Evolutionary conservation across 1,140 invertebrate species (phyloP), one percentile per base, ranked within the genome.

Genomic region (Manduca sexta): DNA sequence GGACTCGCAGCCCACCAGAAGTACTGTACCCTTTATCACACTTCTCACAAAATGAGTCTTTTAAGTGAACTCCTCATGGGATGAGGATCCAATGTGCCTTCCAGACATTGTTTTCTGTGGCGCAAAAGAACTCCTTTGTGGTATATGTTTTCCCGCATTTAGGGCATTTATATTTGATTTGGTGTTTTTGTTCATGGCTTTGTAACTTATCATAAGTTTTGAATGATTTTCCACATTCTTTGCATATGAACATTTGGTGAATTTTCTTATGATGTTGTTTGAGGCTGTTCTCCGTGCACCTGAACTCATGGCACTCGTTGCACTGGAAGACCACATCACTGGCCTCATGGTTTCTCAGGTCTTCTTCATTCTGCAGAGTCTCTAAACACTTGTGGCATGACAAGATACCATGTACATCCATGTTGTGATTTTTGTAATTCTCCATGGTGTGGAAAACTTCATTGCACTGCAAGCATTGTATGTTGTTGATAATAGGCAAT

Each of bases 1-100:
- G 81, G 0, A 84, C 81, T 44, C 78, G 45, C 5, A 82, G 45
- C 2, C 78, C 78, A 10, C 78, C 76, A 3, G 65, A 56, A 4
- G 78, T 81, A 41, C 75, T 77, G 35, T 82, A 84, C 0, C 66
- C 70, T 50, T 84, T 84, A 1, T 66, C 65, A 68, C 81, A 84
- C 45, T 77, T 69, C 6, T 73, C 53, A 64, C 80, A 84, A 34
- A 52, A 50, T 62, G 69, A 14, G 56, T 58, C 42, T 71, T 77
- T 60, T 42, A 49, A 76, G 66, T 31, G 50, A 64, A 53, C 64
- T 79, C 37, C 81, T 64, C 40, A 64, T 64, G 8, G 81, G 78
- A 56, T 82, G 78, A 3, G 68, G 76, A 40, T 82, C 78, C 17
- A 79, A 60, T 12, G 62, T 40, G 18, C 74, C 62, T 13, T 73